Percentiles rank a stretch among this genome's conserved stretches.
phyloP scores from a whole-genome alignment of 2,888 invertebrate species.

The Notodonta dromedarius region DNA sequence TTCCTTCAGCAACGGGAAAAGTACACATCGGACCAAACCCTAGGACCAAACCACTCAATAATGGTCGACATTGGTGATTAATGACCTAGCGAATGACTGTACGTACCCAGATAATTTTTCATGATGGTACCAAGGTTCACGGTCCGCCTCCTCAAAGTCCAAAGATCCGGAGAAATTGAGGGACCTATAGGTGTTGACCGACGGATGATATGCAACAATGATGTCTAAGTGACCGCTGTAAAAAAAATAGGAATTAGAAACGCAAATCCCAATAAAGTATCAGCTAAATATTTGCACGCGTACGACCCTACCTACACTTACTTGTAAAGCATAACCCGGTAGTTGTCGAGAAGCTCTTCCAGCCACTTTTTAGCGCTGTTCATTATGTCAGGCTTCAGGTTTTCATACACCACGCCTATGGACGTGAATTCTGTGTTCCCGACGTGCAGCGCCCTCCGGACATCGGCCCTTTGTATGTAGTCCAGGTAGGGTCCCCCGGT shows the following conservation, averaged over 20 bases:
- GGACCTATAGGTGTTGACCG: conserved; percentile 78
- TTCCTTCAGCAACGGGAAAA: too few relatives aligned
- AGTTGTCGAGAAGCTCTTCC: conserved; percentile 81
- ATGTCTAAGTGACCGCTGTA: conserved; percentile 84
- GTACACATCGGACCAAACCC: background rate
- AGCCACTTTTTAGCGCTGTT: conserved; percentile 83
- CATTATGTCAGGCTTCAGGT: conserved; percentile 82
- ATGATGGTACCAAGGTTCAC: conserved; percentile 74
- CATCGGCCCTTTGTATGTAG: conserved; percentile 71
- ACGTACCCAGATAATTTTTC: conserved; percentile 80
- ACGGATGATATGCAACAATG: conserved; percentile 87
- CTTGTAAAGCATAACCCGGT: conserved; percentile 85
- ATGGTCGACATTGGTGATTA: too few relatives aligned
- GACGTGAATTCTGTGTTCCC: conserved; percentile 80
- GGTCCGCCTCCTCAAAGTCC: conserved; percentile 71
- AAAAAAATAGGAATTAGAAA: background rate
- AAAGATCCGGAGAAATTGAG: conserved; percentile 70
- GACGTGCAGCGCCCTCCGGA: conserved; percentile 79
- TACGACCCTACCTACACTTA: too few relatives aligned
- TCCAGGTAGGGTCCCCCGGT: conserved; percentile 70
- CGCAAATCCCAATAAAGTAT: too few relatives aligned
- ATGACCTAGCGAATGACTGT: too few relatives aligned
- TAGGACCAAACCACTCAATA: too few relatives aligned
- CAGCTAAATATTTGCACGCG: too few relatives aligned
- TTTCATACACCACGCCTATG: conserved; percentile 77